Evolutionary conservation across 2,797 vertebrate species (phyloP), one percentile per base, ranked within the genome.

Genomic region (Premnoplex brunnescens): DNA sequence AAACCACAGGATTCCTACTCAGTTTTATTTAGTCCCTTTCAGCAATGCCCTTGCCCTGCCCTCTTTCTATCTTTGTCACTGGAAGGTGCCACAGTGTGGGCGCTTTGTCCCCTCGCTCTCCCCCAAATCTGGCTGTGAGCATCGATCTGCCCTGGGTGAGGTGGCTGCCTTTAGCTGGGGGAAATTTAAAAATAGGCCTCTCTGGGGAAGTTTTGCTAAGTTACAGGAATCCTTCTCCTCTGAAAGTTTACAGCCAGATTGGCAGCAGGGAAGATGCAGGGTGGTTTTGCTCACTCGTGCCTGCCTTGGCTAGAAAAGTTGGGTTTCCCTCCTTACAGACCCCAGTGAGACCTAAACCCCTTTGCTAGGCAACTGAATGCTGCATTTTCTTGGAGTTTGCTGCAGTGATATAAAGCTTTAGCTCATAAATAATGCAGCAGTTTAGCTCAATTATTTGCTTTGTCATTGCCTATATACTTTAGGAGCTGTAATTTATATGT

Each of bases 211-310:
- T 67, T 92, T 73, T 44, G 7, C 14, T 27, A 62, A 66, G 12
- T 80, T 76, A 27, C 46, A 64, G 82, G 56, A 56, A 23, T n/a
- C 10, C 72, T 28, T 84, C 14, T 67, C 43, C 43, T 56, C 49
- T 74, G 37, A 37, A 78, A 41, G 32, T 56, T 69, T 67, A 24
- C 49, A 85, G 21, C 1, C 14, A 32, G 8, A 30, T 3, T 34
- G 37, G 39, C 24, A 37, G 19, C 26, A 3, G 2, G 59, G 10
- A 67, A 59, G 69, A 37, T 0, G 0, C 1, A 1, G 9, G 6
- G 30, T 24, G 26, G 12, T n/a, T 41, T 41, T 41, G 27, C 34
- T 37, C 24, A 8, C 36, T 59, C 18, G 34, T 37, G 34, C 56
- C 56, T 27, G 36, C 56, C 24, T 37, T 13, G 37, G 36, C 11